These are phyloP conservation scores for Lomographa bimaculata DNA, from an alignment of 2,888 invertebrate genomes.

Conservation along the genomic window DNA sequence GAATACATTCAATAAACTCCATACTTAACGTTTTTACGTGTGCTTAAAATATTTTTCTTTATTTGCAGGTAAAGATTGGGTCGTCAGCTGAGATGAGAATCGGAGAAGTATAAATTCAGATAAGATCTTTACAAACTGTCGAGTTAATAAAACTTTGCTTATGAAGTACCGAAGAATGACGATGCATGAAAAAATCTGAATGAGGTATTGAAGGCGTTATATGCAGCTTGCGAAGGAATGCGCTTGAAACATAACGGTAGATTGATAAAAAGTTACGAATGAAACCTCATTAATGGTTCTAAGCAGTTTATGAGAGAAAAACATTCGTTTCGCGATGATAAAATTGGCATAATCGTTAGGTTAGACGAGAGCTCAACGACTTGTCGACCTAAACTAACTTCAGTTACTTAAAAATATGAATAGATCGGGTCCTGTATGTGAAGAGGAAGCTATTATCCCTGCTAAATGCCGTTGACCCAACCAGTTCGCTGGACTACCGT, in stretches of 20 bases:
- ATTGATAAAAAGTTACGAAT: constrained; percentile 4
- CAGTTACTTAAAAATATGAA: constrained; percentile 9
- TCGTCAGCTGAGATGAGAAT: constrained; percentile 26
- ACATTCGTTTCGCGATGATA: too few relatives aligned
- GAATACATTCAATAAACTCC: constrained; percentile 16
- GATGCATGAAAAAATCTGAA: constrained; percentile 15
- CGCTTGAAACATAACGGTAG: constrained; percentile 11
- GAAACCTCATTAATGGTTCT: background rate
- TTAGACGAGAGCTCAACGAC: too few relatives aligned
- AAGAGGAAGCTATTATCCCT: too few relatives aligned
- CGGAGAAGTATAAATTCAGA: constrained; percentile 15
- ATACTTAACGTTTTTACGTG: constrained; percentile 12
- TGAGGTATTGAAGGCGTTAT: too few relatives aligned
- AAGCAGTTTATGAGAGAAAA: too few relatives aligned
- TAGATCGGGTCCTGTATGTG: constrained; percentile 13
- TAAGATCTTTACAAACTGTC: constrained; percentile 22
- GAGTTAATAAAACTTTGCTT: constrained; percentile 16
- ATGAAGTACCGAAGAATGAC: constrained; percentile 2
- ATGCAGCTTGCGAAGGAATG: constrained; percentile 12
- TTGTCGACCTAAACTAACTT: too few relatives aligned
- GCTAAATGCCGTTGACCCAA: constrained; percentile 31
- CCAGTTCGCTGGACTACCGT: constrained; percentile 13
- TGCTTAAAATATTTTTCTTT: constrained; percentile 37
- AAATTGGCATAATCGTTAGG: too few relatives aligned
- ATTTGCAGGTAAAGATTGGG: constrained; percentile 53